These are phyloP conservation scores for Tyto alba DNA, from an alignment of 2,113 vertebrate genomes.

Conservation along the genomic window DNA sequence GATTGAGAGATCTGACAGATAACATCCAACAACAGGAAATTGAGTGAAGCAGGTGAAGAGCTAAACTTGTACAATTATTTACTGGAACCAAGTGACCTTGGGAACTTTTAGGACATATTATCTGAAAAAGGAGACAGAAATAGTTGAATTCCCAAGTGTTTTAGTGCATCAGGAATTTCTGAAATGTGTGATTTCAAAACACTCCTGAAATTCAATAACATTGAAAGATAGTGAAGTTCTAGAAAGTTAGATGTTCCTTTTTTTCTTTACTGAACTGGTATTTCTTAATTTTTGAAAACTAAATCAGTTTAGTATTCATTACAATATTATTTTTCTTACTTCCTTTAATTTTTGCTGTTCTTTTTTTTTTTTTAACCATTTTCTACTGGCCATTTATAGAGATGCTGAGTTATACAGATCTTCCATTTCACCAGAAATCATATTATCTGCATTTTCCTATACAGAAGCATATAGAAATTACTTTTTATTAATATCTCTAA, in stretches of 20 bases:
- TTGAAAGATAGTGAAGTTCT: background rate
- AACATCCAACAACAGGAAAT: background rate
- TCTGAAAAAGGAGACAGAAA: background rate
- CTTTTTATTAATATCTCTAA: background rate
- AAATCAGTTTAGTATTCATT: background rate
- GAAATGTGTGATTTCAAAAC: background rate
- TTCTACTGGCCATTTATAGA: background rate
- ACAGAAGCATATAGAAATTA: background rate
- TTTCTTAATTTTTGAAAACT: background rate
- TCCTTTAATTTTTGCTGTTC: background rate
- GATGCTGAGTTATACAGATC: background rate
- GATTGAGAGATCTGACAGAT: background rate
- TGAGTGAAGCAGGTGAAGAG: fast-evolving
- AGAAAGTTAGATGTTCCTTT: background rate
- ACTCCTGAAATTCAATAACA: background rate
- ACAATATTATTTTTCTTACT: background rate
- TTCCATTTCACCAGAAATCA: background rate
- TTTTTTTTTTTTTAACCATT: background rate
- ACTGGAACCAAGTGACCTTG: background rate
- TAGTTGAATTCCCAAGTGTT: background rate
- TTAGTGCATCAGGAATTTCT: background rate
- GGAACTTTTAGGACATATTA: background rate
- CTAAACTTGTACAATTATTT: background rate
- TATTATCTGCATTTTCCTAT: background rate
- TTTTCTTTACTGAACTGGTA: background rate